phyloP scores from a whole-genome alignment of 2,797 vertebrate genomes.

The Microtus californicus region DNA sequence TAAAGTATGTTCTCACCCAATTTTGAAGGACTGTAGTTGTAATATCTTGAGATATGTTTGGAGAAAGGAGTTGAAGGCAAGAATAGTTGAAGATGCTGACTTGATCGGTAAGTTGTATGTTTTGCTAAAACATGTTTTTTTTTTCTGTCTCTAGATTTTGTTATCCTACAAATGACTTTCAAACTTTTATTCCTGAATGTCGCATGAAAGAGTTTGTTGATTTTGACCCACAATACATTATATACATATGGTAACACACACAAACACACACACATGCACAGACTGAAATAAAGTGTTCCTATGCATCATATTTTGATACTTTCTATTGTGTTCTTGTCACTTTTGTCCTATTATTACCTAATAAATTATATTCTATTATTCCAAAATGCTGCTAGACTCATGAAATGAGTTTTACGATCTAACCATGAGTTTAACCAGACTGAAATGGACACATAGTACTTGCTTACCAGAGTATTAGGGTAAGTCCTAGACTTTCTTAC shows the following conservation, averaged over 20 bases:
- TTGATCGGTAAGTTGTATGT: constrained; percentile 27
- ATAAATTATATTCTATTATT: not conserved
- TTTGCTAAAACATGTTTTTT: constrained; percentile 51
- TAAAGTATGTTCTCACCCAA: not conserved
- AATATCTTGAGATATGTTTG: not conserved
- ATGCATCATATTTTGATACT: constrained; percentile 34
- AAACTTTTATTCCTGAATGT: not conserved
- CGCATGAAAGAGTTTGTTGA: constrained; percentile 33
- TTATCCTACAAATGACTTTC: constrained; percentile 33
- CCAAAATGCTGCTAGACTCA: not conserved
- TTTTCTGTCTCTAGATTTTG: constrained; percentile 5
- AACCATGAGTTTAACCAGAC: constrained; percentile 10
- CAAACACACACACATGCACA: not conserved
- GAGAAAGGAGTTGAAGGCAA: not conserved
- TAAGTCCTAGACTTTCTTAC: not conserved
- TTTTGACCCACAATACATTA: not conserved
- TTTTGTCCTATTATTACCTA: not conserved
- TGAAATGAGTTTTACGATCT: constrained; percentile 43
- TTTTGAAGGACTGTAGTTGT: constrained; percentile 1
- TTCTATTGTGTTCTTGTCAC: not conserved
- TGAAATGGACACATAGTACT: constrained; percentile 44
- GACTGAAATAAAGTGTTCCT: constrained; percentile 13
- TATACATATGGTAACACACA: not conserved
- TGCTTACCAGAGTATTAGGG: constrained; percentile 37
- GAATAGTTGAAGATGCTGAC: constrained; percentile 25